These are phyloP conservation scores for Anticlea derivata DNA, from an alignment of 2,888 invertebrate genomes.

Conservation along the genomic window DNA sequence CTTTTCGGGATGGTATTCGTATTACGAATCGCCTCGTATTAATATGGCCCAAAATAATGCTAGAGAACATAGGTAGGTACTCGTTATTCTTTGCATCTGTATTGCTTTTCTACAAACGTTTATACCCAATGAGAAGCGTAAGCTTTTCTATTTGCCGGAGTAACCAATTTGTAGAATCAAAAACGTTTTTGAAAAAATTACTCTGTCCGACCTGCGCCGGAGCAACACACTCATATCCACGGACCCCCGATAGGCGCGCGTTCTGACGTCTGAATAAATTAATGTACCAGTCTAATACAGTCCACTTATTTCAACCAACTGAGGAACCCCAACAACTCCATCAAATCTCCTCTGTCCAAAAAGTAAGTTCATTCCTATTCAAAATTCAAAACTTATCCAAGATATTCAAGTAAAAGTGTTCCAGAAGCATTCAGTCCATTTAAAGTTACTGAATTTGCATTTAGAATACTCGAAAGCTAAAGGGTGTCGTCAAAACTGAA, in stretches of 20 bases:
- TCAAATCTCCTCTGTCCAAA: slow-evolving; percentile 1
- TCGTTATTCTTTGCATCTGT: not conserved
- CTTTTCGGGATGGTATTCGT: no score
- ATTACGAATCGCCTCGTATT: no score
- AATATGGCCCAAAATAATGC: no score
- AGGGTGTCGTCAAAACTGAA: slow-evolving; percentile 42
- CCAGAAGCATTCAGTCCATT: slow-evolving; percentile 29
- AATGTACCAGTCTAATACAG: no score
- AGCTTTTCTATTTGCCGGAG: not conserved
- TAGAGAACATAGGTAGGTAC: not conserved
- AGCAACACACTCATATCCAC: no score
- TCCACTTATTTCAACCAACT: no score
- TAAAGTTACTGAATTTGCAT: slow-evolving; percentile 52
- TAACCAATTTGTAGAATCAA: not conserved
- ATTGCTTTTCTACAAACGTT: not conserved
- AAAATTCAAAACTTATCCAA: slow-evolving; percentile 23
- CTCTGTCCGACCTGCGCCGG: no score
- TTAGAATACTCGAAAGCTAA: slow-evolving; percentile 52
- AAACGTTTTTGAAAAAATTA: not conserved
- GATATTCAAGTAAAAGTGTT: slow-evolving; percentile 23
- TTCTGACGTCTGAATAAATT: no score
- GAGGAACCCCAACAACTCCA: not conserved
- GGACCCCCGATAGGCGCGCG: no score
- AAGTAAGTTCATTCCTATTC: slow-evolving; percentile 5
- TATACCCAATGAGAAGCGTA: slow-evolving; percentile 4